Percentiles rank a stretch among this genome's conserved stretches.
Conservation (phyloP, 2,888 invertebrate species). For the Tetragonula carbonaria region DNA sequence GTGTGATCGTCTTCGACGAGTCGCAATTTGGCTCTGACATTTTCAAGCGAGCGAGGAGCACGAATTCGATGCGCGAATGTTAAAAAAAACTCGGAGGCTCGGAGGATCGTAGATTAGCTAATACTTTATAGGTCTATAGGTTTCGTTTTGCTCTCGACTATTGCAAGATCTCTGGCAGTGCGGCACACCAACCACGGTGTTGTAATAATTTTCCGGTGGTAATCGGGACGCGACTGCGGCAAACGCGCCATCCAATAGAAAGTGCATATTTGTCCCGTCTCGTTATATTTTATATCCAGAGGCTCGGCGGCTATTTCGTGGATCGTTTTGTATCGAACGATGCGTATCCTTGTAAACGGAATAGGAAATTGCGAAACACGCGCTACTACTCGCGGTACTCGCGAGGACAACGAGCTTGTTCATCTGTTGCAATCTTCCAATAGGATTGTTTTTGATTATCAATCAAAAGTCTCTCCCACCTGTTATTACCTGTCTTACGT, state of each 20-base stretch:
- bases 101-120: slow-evolving; percentile 34
- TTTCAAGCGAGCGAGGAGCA: not conserved
- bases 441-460: not conserved
- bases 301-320: slow-evolving; percentile 32
- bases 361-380: slow-evolving; percentile 20
- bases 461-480: not conserved
- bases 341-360: slow-evolving; percentile 2
- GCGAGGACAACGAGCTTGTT: not conserved
- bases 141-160: slow-evolving; percentile 59
- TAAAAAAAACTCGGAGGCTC: not conserved
- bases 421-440: not conserved
- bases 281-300: slow-evolving; percentile 60
- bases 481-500: not conserved
- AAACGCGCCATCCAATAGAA: slow-evolving; percentile 62
- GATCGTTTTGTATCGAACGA: slow-evolving; percentile 1
- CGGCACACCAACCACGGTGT: slow-evolving; percentile 38
- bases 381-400: not conserved
- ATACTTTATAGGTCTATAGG: not conserved
- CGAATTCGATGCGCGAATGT: slow-evolving; percentile 5
- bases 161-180: slow-evolving; percentile 63
- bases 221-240: slow-evolving; percentile 67
- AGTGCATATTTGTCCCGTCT: slow-evolving; percentile 58
- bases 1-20: too few relatives aligned
- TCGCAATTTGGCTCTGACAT: not conserved
- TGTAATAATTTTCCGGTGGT: slow-evolving; percentile 68